These are phyloP conservation scores for Ceratotherium simum DNA, from an alignment of 2,113 vertebrate species.

Conservation along the genomic window DNA sequence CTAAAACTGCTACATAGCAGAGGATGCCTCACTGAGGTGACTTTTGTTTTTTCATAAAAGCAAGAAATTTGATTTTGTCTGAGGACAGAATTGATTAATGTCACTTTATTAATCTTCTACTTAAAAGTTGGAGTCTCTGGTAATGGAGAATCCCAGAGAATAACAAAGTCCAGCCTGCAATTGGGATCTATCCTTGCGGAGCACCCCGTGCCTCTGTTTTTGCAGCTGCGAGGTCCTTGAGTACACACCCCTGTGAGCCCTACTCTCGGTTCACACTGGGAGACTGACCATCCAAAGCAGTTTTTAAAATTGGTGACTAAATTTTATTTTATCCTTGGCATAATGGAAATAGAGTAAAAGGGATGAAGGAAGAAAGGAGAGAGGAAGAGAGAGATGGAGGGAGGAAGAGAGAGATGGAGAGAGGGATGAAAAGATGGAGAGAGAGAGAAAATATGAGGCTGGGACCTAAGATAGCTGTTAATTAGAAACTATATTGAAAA, in stretches of 20 bases:
- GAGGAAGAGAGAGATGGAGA: background rate
- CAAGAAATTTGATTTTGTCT: background rate
- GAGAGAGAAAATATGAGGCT: background rate
- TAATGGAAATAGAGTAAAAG: background rate
- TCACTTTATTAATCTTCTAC: too few species aligned
- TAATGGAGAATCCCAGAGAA: background rate
- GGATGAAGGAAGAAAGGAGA: background rate
- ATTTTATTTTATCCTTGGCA: too few species aligned
- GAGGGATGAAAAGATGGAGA: background rate
- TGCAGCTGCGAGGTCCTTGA: background rate
- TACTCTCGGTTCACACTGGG: background rate
- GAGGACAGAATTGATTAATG: background rate
- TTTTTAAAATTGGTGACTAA: background rate
- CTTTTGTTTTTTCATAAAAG: too few species aligned
- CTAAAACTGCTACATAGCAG: background rate
- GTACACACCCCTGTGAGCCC: rapidly evolving
- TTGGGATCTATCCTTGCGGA: too few species aligned
- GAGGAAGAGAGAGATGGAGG: too few species aligned
- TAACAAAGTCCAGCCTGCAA: background rate
- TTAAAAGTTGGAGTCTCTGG: background rate
- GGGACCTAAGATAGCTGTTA: background rate
- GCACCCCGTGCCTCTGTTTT: rapidly evolving
- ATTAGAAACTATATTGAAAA: background rate
- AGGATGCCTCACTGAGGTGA: background rate
- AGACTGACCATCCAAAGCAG: background rate